A percentile compares a stretch with the other conserved stretches of the same genome.
Conservation (phyloP, 2,888 invertebrate species). For the Sphaerophoria taeniata region DNA sequence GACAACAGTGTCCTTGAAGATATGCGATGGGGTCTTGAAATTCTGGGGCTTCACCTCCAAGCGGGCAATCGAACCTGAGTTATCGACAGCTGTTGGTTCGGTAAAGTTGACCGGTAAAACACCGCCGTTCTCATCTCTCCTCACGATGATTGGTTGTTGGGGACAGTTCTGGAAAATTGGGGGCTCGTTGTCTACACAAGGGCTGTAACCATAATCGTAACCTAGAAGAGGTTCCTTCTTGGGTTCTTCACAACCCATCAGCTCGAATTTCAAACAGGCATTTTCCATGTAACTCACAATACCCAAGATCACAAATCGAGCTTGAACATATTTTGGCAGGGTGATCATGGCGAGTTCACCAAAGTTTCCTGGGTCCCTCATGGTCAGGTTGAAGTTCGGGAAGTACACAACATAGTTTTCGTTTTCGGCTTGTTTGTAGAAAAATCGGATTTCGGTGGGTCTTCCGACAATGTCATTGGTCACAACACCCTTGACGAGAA, state of each 20-base stretch:
- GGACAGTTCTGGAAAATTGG: conserved; percentile 98
- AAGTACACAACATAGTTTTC: conserved; percentile 98
- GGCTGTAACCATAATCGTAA: conserved; percentile 96
- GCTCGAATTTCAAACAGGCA: conserved; percentile 96
- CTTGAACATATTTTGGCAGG: conserved; percentile 95
- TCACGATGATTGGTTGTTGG: conserved; percentile 94
- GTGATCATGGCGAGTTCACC: conserved; percentile 98
- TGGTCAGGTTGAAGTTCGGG: conserved; percentile 97
- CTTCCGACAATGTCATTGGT: conserved; percentile 97
- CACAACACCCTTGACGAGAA: conserved; percentile 96
- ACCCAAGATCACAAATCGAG: conserved; percentile 96
- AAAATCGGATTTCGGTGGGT: conserved; percentile 97
- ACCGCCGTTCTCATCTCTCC: conserved; percentile 94
- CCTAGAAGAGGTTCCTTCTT: conserved; percentile 92
- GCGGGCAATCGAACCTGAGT: conserved; percentile 96
- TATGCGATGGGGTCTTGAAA: conserved; percentile 93
- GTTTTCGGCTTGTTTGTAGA: conserved; percentile 96
- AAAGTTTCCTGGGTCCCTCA: conserved; percentile 98
- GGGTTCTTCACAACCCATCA: conserved; percentile 97
- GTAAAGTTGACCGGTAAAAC: conserved; percentile 95
- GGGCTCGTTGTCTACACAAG: conserved; percentile 97
- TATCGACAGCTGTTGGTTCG: conserved; percentile 96
- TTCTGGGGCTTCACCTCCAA: conserved; percentile 96
- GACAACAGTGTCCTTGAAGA: conserved; percentile 95
- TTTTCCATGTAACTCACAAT: conserved; percentile 99